Evolutionary conservation across 1,140 invertebrate genomes (phyloP).

Genomic region (Panonychus citri): DNA sequence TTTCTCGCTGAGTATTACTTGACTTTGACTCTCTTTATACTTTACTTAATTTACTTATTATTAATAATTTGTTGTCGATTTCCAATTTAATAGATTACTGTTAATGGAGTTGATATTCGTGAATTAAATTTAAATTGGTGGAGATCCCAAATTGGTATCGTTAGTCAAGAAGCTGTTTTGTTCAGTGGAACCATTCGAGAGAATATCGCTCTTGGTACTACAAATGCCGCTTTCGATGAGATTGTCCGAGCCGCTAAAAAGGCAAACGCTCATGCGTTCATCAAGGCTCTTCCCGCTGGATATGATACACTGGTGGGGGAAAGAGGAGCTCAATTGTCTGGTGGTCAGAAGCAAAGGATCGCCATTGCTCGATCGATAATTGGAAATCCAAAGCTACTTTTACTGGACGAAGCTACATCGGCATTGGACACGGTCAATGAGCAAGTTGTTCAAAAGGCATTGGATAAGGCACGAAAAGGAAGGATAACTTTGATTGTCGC

Average conservation of each 20-base stretch:
- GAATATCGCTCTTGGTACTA: constrained; percentile 70
- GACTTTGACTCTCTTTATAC: too few species aligned
- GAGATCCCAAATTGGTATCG: constrained; percentile 67
- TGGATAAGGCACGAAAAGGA: constrained; percentile 49
- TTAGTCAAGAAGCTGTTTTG: constrained; percentile 90
- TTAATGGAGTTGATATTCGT: constrained; percentile 64
- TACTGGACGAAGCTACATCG: constrained; percentile 54
- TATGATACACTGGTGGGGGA: constrained; percentile 75
- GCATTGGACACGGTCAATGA: constrained; percentile 21
- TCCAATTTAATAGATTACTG: constrained; percentile 27
- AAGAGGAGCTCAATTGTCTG: constrained; percentile 52
- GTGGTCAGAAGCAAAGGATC: constrained; percentile 72
- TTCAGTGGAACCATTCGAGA: constrained; percentile 89
- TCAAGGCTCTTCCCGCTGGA: constrained; percentile 50
- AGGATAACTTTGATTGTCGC: constrained; percentile 68
- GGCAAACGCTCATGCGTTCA: constrained; percentile 78
- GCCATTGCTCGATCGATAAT: constrained; percentile 70
- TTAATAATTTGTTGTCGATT: constrained; percentile 1
- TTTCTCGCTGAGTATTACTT: too few species aligned
- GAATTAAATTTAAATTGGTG: constrained; percentile 62
- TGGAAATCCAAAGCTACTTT: constrained; percentile 50
- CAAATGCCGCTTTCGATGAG: constrained; percentile 28
- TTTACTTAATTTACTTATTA: too few species aligned
- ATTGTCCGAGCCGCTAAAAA: constrained; percentile 47
- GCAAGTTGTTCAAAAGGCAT: constrained; percentile 30